Percentiles rank a stretch among this genome's conserved stretches.
phyloP scores from a whole-genome alignment of 2,113 vertebrate genomes.

The Petrocephalus zakoni region DNA sequence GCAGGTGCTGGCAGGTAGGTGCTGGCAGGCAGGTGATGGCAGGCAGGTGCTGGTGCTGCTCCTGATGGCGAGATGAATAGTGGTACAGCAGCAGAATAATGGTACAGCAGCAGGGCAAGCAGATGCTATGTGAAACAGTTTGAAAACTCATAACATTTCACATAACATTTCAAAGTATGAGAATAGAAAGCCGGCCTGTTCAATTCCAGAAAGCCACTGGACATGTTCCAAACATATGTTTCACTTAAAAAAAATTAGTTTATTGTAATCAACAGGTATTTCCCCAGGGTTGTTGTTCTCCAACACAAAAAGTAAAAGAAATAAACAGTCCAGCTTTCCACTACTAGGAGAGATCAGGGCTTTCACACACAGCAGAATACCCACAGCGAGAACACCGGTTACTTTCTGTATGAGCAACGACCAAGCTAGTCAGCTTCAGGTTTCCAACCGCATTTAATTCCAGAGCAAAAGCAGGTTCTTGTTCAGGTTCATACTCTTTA shows the following conservation, averaged over 20 bases:
- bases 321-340: neutral
- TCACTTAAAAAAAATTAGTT: neutral
- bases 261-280: neutral
- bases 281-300: neutral
- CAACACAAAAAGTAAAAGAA: neutral
- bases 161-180: neutral
- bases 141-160: neutral
- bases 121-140: neutral
- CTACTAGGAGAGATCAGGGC: neutral
- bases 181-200: neutral
- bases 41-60: neutral
- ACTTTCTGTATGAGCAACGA: conserved; percentile 1
- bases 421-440: neutral
- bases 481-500: neutral
- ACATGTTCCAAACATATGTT: neutral
- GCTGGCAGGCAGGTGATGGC: neutral
- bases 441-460: neutral
- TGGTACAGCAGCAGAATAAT: neutral
- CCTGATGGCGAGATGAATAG: neutral
- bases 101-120: neutral
- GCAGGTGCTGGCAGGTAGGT: neutral
- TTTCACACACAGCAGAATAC: neutral
- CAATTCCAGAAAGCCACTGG: neutral
- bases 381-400: neutral
- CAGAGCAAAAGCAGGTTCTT: neutral